phyloP scores from a whole-genome alignment of 2,113 vertebrate genomes.

The Tauraco erythrolophus region DNA sequence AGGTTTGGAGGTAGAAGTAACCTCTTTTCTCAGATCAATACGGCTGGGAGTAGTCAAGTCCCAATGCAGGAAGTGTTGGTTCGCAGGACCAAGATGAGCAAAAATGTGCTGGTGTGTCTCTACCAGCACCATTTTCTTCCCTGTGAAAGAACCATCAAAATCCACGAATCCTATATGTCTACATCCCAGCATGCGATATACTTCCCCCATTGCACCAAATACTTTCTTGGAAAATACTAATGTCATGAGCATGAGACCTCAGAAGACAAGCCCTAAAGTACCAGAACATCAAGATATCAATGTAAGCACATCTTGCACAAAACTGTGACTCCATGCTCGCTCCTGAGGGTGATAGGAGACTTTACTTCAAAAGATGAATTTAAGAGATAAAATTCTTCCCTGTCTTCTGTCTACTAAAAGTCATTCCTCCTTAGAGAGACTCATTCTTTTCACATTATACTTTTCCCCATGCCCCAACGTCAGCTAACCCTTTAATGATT shows the following conservation, averaged over 20 bases:
- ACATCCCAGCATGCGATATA: no score
- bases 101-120: background rate
- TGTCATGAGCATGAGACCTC: background rate
- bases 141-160: background rate
- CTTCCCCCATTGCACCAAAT: background rate
- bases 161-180: background rate
- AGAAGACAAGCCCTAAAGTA: background rate
- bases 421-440: background rate
- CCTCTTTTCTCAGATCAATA: background rate
- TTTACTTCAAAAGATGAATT: constrained; percentile 1
- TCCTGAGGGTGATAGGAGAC: background rate
- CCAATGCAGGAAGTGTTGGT: background rate
- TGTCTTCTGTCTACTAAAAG: background rate
- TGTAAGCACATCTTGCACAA: background rate
- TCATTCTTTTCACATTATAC: background rate
- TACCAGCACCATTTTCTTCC: background rate
- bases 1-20: background rate
- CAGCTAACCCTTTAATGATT: constrained; percentile 43
- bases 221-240: background rate
- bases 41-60: background rate
- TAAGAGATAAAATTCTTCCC: background rate
- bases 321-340: background rate
- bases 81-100: background rate
- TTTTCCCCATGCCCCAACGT: background rate
- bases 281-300: background rate